Percentiles rank a stretch among this genome's conserved stretches.
These are phyloP conservation scores for Xanthostigma xanthostigma DNA, from an alignment of 2,888 invertebrate species.

Conservation along the genomic window DNA sequence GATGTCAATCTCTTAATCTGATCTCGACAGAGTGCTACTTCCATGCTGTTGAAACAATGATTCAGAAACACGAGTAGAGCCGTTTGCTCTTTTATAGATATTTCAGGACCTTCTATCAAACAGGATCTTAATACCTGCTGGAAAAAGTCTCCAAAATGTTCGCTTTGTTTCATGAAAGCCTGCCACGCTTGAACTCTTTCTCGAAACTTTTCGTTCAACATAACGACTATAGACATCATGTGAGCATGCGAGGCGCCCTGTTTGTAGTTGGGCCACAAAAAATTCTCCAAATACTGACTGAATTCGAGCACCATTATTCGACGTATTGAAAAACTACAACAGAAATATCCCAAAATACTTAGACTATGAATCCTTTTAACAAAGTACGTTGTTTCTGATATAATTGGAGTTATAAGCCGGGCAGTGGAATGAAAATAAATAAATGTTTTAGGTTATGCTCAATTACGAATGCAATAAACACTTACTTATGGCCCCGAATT, in stretches of 20 bases:
- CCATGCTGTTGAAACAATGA: constrained; percentile 96
- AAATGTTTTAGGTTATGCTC: constrained; percentile 12
- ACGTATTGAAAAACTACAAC: constrained; percentile 56
- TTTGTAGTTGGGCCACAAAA: constrained; percentile 89
- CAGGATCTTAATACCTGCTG: constrained; percentile 64
- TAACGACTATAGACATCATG: constrained; percentile 90
- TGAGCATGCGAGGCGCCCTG: constrained; percentile 72
- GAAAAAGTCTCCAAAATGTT: constrained; percentile 69
- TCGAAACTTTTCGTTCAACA: constrained; percentile 97
- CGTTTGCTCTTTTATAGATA: constrained; percentile 62
- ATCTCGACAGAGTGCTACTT: constrained; percentile 82
- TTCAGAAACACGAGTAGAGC: constrained; percentile 82
- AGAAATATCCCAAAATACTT: constrained; percentile 7
- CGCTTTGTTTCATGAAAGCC: constrained; percentile 62
- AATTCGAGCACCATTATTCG: constrained; percentile 93
- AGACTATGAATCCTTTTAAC: background rate
- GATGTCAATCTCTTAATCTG: constrained; percentile 77
- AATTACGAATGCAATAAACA: constrained; percentile 12
- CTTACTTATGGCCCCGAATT: constrained; percentile 67
- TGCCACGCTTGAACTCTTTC: constrained; percentile 96
- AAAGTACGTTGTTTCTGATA: background rate
- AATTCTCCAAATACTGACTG: constrained; percentile 93
- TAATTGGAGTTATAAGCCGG: constrained; percentile 10
- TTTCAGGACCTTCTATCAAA: constrained; percentile 40
- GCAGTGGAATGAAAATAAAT: constrained; percentile 11